phyloP scores from a whole-genome alignment of 2,797 vertebrate species.

The Enteromius afrohamiltoni region DNA sequence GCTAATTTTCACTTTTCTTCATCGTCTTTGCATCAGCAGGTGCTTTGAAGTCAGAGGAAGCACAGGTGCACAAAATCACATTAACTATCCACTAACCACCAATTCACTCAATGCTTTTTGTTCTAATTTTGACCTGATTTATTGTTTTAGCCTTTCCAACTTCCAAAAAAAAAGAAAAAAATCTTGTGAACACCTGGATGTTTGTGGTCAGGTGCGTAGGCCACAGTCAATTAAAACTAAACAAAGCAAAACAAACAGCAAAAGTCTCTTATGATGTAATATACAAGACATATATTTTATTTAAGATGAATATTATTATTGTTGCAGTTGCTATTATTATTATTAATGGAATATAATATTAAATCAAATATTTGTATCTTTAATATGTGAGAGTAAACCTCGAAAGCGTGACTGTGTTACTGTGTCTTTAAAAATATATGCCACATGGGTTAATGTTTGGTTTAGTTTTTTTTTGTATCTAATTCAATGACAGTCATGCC shows the following conservation, averaged over 20 bases:
- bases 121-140: neutral
- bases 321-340: too few species aligned
- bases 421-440: neutral
- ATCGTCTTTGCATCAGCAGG: neutral
- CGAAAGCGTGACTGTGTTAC: too few species aligned
- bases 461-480: constrained; percentile 26
- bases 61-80: neutral
- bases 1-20: neutral
- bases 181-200: neutral
- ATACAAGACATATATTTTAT: neutral
- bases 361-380: neutral
- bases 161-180: neutral
- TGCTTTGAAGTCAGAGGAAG: neutral
- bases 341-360: too few species aligned
- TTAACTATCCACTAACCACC: neutral
- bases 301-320: neutral
- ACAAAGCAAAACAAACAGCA: neutral
- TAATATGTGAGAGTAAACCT: too few species aligned
- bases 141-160: neutral
- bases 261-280: neutral
- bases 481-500: constrained; percentile 63
- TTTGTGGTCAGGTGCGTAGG: neutral
- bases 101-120: neutral
- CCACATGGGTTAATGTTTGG: too few species aligned
- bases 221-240: neutral